Percentiles rank a stretch among this genome's conserved stretches.
Evolutionary conservation across 2,113 vertebrate genomes (phyloP).

Genomic region (Charina bottae): DNA sequence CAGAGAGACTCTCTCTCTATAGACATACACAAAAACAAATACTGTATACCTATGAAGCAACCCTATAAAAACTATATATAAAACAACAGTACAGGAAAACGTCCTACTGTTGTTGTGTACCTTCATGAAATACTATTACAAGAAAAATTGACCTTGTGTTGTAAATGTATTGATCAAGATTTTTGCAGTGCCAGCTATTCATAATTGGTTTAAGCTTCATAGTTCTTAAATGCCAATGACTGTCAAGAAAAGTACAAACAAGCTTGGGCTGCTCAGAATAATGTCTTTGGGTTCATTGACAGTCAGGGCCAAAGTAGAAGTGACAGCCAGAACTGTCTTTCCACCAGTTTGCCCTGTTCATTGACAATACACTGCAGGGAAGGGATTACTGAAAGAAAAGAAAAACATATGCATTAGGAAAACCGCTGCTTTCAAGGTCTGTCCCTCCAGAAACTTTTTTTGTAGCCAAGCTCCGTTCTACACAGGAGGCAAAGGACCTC

Average conservation of each 20-base stretch:
- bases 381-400: background rate
- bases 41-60: background rate
- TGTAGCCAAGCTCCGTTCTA: background rate
- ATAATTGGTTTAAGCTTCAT: slow-evolving; percentile 65
- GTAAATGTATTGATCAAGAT: slow-evolving; percentile 65
- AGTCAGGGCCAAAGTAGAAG: background rate
- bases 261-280: slow-evolving; percentile 33
- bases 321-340: no score
- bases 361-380: background rate
- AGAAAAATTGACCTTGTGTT: slow-evolving; percentile 59
- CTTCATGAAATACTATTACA: slow-evolving; percentile 48
- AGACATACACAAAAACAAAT: background rate
- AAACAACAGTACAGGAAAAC: fast-evolving
- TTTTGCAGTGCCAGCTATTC: slow-evolving; percentile 62
- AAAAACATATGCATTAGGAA: background rate
- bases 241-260: slow-evolving; percentile 57
- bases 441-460: background rate
- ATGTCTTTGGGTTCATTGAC: slow-evolving; percentile 22
- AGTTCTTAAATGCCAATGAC: slow-evolving; percentile 52
- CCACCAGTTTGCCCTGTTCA: background rate
- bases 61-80: background rate
- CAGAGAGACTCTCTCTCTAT: background rate
- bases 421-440: background rate
- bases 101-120: slow-evolving; percentile 1
- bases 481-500: background rate